phyloP scores from a whole-genome alignment of 2,888 invertebrate genomes.

The Scrobipalpa atriplicella region DNA sequence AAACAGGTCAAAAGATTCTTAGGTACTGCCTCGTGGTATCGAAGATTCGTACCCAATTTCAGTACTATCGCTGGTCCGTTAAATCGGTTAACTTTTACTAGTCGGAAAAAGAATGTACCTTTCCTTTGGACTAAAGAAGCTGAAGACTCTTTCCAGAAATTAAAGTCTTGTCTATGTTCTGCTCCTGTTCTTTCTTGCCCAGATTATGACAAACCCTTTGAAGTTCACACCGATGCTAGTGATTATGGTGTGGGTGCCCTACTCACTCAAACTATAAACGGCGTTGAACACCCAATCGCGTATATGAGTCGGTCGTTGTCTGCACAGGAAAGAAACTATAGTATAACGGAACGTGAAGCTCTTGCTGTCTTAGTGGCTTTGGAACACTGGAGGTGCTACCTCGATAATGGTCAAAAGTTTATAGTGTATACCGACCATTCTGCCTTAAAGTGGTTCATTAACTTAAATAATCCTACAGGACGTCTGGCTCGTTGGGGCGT shows the following conservation, averaged over 20 bases:
- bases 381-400: slow-evolving; percentile 32
- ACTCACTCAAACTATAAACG: slow-evolving; percentile 23
- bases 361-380: slow-evolving; percentile 31
- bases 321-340: slow-evolving; percentile 32
- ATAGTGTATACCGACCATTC: too few species aligned
- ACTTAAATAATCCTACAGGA: slow-evolving; percentile 28
- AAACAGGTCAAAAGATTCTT: not conserved
- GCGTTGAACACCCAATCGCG: slow-evolving; percentile 30
- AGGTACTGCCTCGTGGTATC: slow-evolving; percentile 30
- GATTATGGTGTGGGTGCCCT: slow-evolving; percentile 23
- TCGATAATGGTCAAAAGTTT: too few species aligned
- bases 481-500: slow-evolving; percentile 30
- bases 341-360: slow-evolving; percentile 35
- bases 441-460: slow-evolving; percentile 28
- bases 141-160: slow-evolving; percentile 35
- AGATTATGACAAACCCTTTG: slow-evolving; percentile 31
- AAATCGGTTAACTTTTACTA: slow-evolving; percentile 37
- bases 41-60: slow-evolving; percentile 40
- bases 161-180: slow-evolving; percentile 34
- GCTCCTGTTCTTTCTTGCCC: slow-evolving; percentile 35
- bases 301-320: slow-evolving; percentile 32
- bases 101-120: slow-evolving; percentile 32
- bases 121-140: slow-evolving; percentile 41
- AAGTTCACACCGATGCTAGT: slow-evolving; percentile 31
- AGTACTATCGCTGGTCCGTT: slow-evolving; percentile 39